Percentiles rank a stretch among this genome's conserved stretches.
phyloP scores from a whole-genome alignment of 2,888 invertebrate species.

The Callosobruchus maculatus region DNA sequence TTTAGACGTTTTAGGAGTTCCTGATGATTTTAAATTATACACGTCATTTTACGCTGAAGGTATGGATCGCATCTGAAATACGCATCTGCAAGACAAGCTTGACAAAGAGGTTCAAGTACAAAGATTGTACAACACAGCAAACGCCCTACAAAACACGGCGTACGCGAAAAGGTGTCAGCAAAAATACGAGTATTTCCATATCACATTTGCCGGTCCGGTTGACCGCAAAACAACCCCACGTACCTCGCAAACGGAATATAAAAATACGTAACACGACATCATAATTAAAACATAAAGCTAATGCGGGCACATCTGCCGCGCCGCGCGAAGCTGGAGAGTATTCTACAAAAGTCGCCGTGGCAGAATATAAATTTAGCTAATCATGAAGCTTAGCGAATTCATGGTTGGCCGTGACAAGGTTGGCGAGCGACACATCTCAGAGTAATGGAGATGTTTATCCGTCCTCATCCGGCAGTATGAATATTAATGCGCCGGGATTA shows the following conservation, averaged over 20 bases:
- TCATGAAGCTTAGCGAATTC: slow-evolving; percentile 16
- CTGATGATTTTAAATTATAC: no score
- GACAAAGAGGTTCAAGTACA: no score
- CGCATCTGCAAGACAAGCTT: no score
- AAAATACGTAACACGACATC: not conserved
- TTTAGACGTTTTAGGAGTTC: no score
- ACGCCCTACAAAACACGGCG: not conserved
- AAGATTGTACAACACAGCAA: no score
- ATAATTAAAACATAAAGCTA: not conserved
- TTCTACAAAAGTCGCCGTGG: not conserved
- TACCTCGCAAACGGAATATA: not conserved
- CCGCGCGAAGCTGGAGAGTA: not conserved
- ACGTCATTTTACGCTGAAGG: no score
- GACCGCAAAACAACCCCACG: not conserved
- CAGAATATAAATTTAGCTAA: slow-evolving; percentile 14
- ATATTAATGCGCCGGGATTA: slow-evolving; percentile 43
- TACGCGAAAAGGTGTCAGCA: not conserved
- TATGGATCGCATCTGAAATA: no score
- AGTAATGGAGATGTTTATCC: slow-evolving; percentile 37
- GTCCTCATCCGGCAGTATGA: slow-evolving; percentile 38
- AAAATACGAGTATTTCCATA: not conserved
- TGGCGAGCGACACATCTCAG: slow-evolving; percentile 26
- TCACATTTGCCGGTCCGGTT: not conserved
- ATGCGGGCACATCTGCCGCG: not conserved
- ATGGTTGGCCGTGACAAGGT: slow-evolving; percentile 18